Evolutionary conservation across 1,140 invertebrate species (phyloP), one percentile per base, ranked within the genome.

Genomic region (Thaumatotibia leucotreta): DNA sequence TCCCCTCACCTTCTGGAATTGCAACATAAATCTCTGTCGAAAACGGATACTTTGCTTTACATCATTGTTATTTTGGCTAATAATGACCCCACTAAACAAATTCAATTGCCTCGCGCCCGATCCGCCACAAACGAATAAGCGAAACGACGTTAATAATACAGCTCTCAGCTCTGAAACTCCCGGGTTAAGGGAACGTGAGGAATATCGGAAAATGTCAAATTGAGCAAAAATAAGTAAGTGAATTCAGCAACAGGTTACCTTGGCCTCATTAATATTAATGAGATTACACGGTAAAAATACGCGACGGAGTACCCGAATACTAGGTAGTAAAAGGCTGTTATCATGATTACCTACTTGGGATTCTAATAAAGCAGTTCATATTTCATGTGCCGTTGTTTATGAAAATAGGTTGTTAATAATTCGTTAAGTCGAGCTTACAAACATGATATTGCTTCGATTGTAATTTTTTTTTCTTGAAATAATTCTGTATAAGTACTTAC

Each of bases 21-120:
- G 73, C 73, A 72, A 79, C 70, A 85, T 83, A 82, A 80, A 85
- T 85, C 80, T 79, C 66, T 69, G 72, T 74, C 73, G 64, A 65
- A 76, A 73, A 72, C 66, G 67, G 73, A 70, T 75, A 74, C 74
- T 78, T 76, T 75, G 68, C 65, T 78, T 72, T 66, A 67, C 73
- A 71, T 76, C 69, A 75, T 69, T 63, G 72, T 65, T 45, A 61
- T 72, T 72, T 61, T 69, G 67, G 68, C 62, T 63, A 66, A 71
- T 72, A 77, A 77, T 75, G 66, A 75, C 63, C 63, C 63, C 54
- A 63, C 54, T 54, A 69, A 64, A 68, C 62, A 66, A 50, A 62
- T 32, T 62, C 32, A 23, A 33, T 31, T 33, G 61, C 9, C 29
- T 14, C 6, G 17, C 32, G 10, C 61, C 31, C 14, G 52, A 45